Base-by-base conservation (phyloP, 1,140 invertebrate genomes). In the Saccostrea cuccullata region DNA sequence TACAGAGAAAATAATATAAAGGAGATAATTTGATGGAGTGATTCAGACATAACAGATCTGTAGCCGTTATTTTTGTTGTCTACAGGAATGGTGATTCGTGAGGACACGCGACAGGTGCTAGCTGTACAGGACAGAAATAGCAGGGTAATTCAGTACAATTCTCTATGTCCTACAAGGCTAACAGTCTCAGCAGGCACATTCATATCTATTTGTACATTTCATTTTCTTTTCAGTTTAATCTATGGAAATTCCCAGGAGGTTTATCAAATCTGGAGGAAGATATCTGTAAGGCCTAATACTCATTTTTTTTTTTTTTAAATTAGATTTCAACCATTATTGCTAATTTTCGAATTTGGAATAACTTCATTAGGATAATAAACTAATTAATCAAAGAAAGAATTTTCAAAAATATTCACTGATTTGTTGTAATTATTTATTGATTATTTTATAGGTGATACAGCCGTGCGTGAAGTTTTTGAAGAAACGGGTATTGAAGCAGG, bases 211-310 rank as follows among this genome's bases (percentile, higher is more conserved):
- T 17, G 17, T 60, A 17, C 13, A 60, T 60, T 30, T 73, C 8
- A 30, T 13, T 73, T 77, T 77, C 17, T 77, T 30, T 92, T 40
- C 88, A 94, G 93, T 90, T 87, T 83, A 77, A 88, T 11, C 86
- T 92, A 30, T 98, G 98, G 98, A 99, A 99, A 95, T 96, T 98
- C 55, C 98, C 98, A 55, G 98, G 98, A 87, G 98, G 98, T 84
- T 97, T 98, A 95, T 97, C 98, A 30, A 97, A 98, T 94, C 97
- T 96, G 94, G 96, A 97, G 26, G 93, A 93, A 90, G 92, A 94
- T 85, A 92, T 94, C 82, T 92, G 93, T 94, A 89, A 87, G n/a
- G n/a, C n/a, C n/a, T n/a, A n/a, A 36, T 13, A 11, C 20, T 20
- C 60, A 1, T 5, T n/a, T 84, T 82, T 86, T 26, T 47, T 5